phyloP scores from a whole-genome alignment of 1,140 invertebrate genomes.

The Macrocentrus cingulum region DNA sequence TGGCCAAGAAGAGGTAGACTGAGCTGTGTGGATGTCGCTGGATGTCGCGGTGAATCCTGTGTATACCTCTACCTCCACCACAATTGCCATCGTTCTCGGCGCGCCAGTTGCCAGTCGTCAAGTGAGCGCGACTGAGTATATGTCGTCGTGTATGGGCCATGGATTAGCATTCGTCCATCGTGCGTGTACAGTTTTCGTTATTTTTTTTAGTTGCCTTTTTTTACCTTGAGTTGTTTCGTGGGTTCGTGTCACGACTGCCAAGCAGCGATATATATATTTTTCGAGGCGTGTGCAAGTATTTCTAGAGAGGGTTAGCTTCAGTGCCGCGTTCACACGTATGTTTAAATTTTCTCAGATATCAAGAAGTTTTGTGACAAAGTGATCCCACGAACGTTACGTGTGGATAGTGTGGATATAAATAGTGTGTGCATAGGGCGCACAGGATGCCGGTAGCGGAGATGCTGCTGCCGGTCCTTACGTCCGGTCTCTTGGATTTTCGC shows the following conservation, averaged over 20 bases:
- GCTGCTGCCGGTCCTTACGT: constrained; percentile 26
- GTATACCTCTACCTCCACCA: constrained; percentile 7
- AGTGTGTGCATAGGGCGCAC: constrained; percentile 9
- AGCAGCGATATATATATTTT: no score
- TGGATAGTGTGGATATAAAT: no score
- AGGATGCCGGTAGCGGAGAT: constrained; percentile 27
- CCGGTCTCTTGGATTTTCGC: constrained; percentile 26
- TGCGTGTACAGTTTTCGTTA: neutral
- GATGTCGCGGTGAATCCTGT: constrained; percentile 22
- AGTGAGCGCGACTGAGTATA: constrained; percentile 26
- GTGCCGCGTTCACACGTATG: neutral
- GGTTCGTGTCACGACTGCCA: neutral
- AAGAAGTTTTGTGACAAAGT: neutral
- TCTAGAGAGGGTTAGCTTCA: neutral
- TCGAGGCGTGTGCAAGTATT: no score
- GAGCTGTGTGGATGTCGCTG: constrained; percentile 10
- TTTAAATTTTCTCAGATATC: neutral
- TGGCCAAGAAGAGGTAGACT: constrained; percentile 8
- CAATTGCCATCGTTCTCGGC: constrained; percentile 14
- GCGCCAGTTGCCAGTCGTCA: constrained; percentile 23
- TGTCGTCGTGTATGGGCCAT: constrained; percentile 21
- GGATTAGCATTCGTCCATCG: constrained; percentile 11
- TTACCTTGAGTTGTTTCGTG: neutral
- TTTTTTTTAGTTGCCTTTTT: neutral
- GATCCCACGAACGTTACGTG: constrained; percentile 8